Evolutionary conservation across 2,797 vertebrate species (phyloP), one percentile per base, ranked within the genome.

Genomic region (Rallus crepitans): DNA sequence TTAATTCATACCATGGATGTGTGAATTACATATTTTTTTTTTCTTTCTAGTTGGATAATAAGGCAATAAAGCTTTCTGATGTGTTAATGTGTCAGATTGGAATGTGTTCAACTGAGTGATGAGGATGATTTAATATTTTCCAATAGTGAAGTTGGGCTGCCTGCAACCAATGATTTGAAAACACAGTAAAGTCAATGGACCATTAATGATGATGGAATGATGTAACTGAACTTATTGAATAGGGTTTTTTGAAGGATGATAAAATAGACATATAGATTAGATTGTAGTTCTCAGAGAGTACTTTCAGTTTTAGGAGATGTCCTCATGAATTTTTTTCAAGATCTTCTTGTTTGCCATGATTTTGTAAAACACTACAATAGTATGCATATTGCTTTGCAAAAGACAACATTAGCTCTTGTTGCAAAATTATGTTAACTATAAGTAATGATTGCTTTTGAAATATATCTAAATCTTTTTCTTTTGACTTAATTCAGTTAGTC

Each of bases 121-220:
- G 72, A 82, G 60, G 48, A 88, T 86, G 65, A 88, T 89, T 92
- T 90, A 91, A 42, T 75, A 56, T 86, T 95, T 96, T 95, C 55
- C 35, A 83, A 6, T 19, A 57, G 15, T 25, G 48, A 81, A 64
- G 65, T 24, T 91, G 20, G 21, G 28, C 53, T 92, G 39, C 33
- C 77, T 75, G 45, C 77, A 94, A 91, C 57, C 73, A 80, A 45
- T 45, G 53, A 57, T 83, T 91, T 87, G 87, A 95, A 88, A 95
- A 88, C 52, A 65, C 9, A 68, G 48, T 71, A 63, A 89, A 91
- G 25, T 39, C 79, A 94, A 88, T 68, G 72, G 64, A 27, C 39
- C 72, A 40, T 88, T 95, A 90, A 90, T 66, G 72, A 64, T 73
- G 69, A 81, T 66, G 31, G 65, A 95, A 78, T 40, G 53, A 71